A percentile compares a stretch with the other conserved stretches of the same genome.
Conservation (phyloP, 2,797 vertebrate species). For the Gambusia yucatana region DNA sequence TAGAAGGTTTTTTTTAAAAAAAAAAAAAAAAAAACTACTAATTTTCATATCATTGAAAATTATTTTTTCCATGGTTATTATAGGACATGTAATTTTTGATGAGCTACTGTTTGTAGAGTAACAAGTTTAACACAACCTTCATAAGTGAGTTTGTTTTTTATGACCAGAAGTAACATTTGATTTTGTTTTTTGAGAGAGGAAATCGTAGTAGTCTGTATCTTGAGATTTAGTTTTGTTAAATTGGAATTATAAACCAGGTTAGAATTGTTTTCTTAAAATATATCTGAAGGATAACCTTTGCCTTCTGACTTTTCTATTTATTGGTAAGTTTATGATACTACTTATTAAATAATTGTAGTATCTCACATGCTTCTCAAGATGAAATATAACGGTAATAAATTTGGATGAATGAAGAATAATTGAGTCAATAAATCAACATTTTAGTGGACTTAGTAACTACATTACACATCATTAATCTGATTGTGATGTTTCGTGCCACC, state of each 20-base stretch:
- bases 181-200: neutral
- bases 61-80: neutral
- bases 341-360: neutral
- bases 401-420: neutral
- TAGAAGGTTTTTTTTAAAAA: too few relatives aligned
- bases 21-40: neutral
- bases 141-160: neutral
- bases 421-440: neutral
- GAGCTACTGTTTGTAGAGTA: neutral
- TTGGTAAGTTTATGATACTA: neutral
- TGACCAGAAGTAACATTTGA: neutral
- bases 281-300: neutral
- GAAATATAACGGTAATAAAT: neutral
- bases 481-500: slow-evolving; percentile 19
- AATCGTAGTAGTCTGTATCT: neutral
- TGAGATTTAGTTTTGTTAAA: neutral
- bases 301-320: neutral
- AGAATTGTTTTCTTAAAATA: neutral
- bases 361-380: neutral
- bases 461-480: slow-evolving; percentile 22
- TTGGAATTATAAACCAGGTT: neutral
- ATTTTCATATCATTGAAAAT: neutral
- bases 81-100: neutral
- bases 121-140: neutral
- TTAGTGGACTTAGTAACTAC: slow-evolving; percentile 15